Base-by-base conservation (phyloP, 2,797 vertebrate species). In the Rhynchonycteris naso region DNA sequence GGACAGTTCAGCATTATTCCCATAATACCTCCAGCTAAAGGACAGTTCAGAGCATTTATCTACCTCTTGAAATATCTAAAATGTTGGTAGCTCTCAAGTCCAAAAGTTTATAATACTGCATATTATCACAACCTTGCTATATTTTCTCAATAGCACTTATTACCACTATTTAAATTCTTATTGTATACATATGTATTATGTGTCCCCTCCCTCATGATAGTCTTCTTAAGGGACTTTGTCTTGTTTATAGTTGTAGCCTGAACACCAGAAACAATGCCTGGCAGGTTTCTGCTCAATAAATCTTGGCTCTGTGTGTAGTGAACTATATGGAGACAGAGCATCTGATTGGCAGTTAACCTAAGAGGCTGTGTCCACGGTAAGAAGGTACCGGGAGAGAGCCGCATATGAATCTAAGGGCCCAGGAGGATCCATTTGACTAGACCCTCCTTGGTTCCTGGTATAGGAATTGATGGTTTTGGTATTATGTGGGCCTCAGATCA, bases 91-190 rank as follows among this genome's bases (percentile, higher is more conserved):
- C 30, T 71, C 69, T 83, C 26, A 88, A 92, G 38, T 33, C 79
- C n/a, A 68, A 96, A 93, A 93, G 15, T 30, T 84, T 96, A 47
- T 47, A 83, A 89, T 78, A 85, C 1, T 85, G 78, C 19, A 35
- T 35, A 15, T 79, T 86, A n/a, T 83, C 50, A 95, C n/a, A 86
- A 16, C 33, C 50, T 47, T 82, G 47, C 56, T 71, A 16, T 87
- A 35, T 90, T 95, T 94, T 59, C 58, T 89, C 33, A 35, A 59
- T n/a, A 81, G 50, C 58, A 35, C 5, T 75, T 86, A 65, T 35
- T 89, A 59, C 43, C 10, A 89, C 10, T 56, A 63, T 85, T 89
- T 81, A 88, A 88, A 61, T 89, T 65, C 21, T 79, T 54, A 69
- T 4, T 75, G 19, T 75, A 87, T 63, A 65, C 79, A 24, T 83